Evolutionary conservation across 2,797 vertebrate genomes (phyloP), one percentile per base, ranked within the genome.

Genomic region (Caiman crocodilus): DNA sequence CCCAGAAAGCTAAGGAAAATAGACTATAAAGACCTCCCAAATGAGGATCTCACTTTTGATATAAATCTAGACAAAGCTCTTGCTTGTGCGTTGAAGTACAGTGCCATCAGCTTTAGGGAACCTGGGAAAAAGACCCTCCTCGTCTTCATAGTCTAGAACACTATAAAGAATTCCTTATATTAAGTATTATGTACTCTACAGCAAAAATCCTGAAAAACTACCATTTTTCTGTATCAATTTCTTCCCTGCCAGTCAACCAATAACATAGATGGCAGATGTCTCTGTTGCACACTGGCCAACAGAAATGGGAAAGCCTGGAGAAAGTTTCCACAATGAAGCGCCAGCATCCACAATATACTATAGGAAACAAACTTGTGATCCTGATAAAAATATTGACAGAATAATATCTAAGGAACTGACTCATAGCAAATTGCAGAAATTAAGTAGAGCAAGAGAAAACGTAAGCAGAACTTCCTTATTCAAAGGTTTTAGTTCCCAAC

Each of bases 251-350:
- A 30, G 16, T 79, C 58, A 85, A 79, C 26, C 21, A 63, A 0
- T 1, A 23, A 15, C n/a, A 6, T 20, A 26, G 57, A 59, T 61
- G 55, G 79, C 57, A 71, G 57, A n/a, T 76, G 5, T 6, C 88
- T 1, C 14, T 15, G 0, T 28, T 17, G 25, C 20, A 56, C 61
- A 1, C 0, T n/a, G 17, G 61, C 63, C 71, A 42, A 35, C 35
- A 78, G 26, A 13, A 55, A 76, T 63, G 56, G 30, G 10, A 13
- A 87, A 75, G 21, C 30, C 18, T 35, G 42, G 76, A 32, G 42
- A 82, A 82, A 59, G 80, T 23, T 2, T 75, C 21, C 21, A 35
- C 35, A 23, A 10, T 67, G 14, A 50, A 26, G 76, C 23, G 64
- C 16, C 26, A 2, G 8, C 67, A 16, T 28, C n/a, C 26, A 1